These are phyloP conservation scores for Ondatra zibethicus DNA, from an alignment of 2,113 vertebrate species.

Conservation along the genomic window DNA sequence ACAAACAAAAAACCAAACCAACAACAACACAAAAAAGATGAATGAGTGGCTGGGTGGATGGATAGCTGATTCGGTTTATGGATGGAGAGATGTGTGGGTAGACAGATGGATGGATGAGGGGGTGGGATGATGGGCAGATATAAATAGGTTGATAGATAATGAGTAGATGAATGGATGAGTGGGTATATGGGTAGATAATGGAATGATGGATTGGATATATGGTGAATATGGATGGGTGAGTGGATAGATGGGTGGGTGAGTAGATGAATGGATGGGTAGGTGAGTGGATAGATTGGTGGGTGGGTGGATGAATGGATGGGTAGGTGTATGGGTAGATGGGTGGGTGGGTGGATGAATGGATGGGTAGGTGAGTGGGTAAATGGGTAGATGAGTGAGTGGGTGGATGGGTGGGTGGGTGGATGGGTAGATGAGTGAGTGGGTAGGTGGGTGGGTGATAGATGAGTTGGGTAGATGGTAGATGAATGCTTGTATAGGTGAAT, in stretches of 20 bases:
- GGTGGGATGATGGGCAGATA: not conserved
- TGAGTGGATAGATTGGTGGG: accelerated
- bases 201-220: accelerated
- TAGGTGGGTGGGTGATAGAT: not conserved
- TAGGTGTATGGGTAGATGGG: accelerated
- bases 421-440: accelerated
- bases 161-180: accelerated
- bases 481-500: accelerated
- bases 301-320: accelerated
- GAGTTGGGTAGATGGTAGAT: not conserved
- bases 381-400: accelerated
- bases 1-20: no score
- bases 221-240: accelerated
- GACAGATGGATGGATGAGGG: accelerated
- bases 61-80: not conserved
- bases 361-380: accelerated
- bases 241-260: accelerated
- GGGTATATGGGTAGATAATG: accelerated
- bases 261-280: accelerated
- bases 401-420: no score
- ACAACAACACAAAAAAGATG: no score
- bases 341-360: accelerated
- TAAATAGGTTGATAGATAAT: not conserved
- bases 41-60: accelerated
- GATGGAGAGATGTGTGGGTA: accelerated